Percentiles rank a stretch among this genome's conserved stretches.
phyloP scores from a whole-genome alignment of 2,797 vertebrate genomes.

The Acanthopagrus latus region DNA sequence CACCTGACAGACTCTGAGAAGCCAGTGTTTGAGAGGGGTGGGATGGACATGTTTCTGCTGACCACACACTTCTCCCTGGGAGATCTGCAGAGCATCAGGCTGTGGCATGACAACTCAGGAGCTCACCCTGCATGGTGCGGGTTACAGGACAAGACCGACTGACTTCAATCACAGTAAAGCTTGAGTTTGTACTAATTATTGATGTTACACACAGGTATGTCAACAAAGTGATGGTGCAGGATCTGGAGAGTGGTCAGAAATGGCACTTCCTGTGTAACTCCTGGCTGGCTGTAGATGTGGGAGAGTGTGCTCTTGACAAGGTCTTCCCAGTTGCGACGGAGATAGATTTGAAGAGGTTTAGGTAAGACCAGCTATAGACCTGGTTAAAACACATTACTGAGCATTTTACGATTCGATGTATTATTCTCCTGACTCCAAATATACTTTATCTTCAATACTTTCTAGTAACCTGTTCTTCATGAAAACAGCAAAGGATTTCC shows the following conservation, averaged over 20 bases:
- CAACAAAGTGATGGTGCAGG: slow-evolving; percentile 91
- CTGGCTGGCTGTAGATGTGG: slow-evolving; percentile 93
- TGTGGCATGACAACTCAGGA: slow-evolving; percentile 98
- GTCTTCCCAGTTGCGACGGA: slow-evolving; percentile 93
- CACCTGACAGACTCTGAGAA: slow-evolving; percentile 89
- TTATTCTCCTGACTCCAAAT: background rate
- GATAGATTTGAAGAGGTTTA: slow-evolving; percentile 92
- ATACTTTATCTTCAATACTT: background rate
- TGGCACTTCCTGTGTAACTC: slow-evolving; percentile 97
- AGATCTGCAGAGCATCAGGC: slow-evolving; percentile 89
- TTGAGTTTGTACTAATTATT: background rate
- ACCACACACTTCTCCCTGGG: slow-evolving; percentile 94
- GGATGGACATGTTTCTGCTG: slow-evolving; percentile 91
- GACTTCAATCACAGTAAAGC: background rate
- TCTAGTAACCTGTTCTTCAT: slow-evolving; percentile 93
- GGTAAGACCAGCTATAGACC: slow-evolving; percentile 78
- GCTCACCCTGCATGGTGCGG: slow-evolving; percentile 89
- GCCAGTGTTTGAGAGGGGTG: slow-evolving; percentile 92
- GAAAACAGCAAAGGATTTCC: slow-evolving; percentile 94
- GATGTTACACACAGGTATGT: slow-evolving; percentile 88
- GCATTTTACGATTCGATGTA: background rate
- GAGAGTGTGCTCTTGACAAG: slow-evolving; percentile 92
- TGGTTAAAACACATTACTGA: background rate
- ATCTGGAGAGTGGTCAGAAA: slow-evolving; percentile 89
- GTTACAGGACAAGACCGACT: background rate